phyloP scores from a whole-genome alignment of 2,797 vertebrate species.

The Setipinna tenuifilis region DNA sequence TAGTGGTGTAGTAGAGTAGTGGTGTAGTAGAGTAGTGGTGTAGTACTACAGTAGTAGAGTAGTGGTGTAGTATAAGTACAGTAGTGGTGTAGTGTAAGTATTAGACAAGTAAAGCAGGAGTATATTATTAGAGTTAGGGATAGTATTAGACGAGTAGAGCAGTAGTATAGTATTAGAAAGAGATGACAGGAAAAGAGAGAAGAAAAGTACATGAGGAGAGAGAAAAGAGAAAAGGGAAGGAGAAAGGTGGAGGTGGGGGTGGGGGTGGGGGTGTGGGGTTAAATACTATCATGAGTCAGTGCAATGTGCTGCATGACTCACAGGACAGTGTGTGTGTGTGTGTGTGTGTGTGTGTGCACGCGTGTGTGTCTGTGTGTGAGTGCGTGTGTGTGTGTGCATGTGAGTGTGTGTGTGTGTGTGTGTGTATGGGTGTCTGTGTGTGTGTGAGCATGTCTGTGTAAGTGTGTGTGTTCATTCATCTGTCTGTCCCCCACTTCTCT shows the following conservation, averaged over 20 bases:
- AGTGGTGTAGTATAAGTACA: too few relatives aligned
- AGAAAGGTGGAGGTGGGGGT: too few relatives aligned
- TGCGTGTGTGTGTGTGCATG: slow-evolving; percentile 14
- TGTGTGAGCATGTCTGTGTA: neutral
- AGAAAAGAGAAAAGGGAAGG: neutral
- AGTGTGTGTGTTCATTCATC: neutral
- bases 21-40: neutral
- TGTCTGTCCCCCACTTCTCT: neutral
- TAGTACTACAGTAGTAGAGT: neutral
- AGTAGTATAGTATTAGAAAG: neutral
- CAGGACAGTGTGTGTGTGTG: neutral
- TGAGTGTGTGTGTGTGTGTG: slow-evolving; percentile 10
- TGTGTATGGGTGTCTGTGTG: neutral
- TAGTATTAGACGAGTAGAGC: neutral
- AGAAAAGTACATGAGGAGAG: slow-evolving; percentile 18
- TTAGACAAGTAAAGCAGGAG: too few relatives aligned
- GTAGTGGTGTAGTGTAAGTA: too few relatives aligned
- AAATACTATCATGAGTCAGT: neutral
- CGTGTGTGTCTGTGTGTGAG: slow-evolving; percentile 17
- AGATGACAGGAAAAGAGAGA: slow-evolving; percentile 16
- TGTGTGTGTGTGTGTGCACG: slow-evolving; percentile 10
- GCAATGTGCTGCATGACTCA: slow-evolving; percentile 30
- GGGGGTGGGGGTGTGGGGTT: too few relatives aligned
- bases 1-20: too few relatives aligned
- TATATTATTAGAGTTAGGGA: too few relatives aligned